Base-by-base conservation (phyloP, 2,113 vertebrate species). In the Oenanthe melanoleuca region DNA sequence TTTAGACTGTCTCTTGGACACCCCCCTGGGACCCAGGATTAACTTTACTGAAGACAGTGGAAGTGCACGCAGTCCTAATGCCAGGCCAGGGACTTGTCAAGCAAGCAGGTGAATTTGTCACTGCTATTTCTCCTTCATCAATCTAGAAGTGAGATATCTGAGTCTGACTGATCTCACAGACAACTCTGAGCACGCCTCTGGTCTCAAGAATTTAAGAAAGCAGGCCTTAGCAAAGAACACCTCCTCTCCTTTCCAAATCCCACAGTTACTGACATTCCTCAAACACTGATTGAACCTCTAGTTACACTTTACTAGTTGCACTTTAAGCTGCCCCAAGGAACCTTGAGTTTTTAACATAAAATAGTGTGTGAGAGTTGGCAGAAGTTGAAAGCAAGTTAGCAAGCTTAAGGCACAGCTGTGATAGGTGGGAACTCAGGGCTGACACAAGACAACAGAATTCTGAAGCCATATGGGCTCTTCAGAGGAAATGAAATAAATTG, bases 11-110 rank as follows among this genome's bases (percentile, higher is more conserved):
- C 22, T 18, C 24, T 38, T 37, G 21, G 28, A 16, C 23, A 15
- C 2, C 24, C 29, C 1, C 0, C 23, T 65, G 47, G 28, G 53
- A 86, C 7, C 0, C 0, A 60, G 38, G 40, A 73, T 67, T 57
- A 49, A 38, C 38, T 74, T 38, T 14, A 31, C n/a, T 65, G 56
- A 57, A 67, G 44, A 5, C 9, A 69, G 28, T 25, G 26, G 15
- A 75, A 82, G n/a, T 56, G 12, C 18, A 82, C 14, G 17, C 12
- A 83, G 34, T 37, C 60, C 34, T 50, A 86, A 86, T 29, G 8
- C 11, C 31, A 61, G 53, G 5, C 12, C 64, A 89, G 18, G 23
- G 7, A 50, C 31, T 52, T 40, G 69, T 14, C 44, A 77, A 66
- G 17, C n/a, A 88, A 80, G 18, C 34, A 18, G 73, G 40, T 10